phyloP scores from a whole-genome alignment of 2,797 vertebrate species.

The Hoplostethus atlanticus region DNA sequence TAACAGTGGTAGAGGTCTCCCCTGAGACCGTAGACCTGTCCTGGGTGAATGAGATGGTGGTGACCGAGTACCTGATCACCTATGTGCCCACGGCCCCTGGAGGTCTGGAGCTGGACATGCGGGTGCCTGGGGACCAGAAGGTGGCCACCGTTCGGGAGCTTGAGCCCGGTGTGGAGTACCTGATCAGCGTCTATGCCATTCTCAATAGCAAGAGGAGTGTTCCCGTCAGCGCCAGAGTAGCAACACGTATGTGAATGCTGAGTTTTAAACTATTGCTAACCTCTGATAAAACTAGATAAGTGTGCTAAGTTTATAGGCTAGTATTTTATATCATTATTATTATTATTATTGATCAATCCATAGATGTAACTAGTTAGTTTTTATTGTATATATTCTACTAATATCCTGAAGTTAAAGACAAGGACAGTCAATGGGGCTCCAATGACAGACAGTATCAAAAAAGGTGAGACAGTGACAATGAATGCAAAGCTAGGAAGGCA shows the following conservation, averaged over 20 bases:
- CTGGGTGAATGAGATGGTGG: conserved; percentile 95
- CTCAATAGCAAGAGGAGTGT: conserved; percentile 95
- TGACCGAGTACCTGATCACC: conserved; percentile 91
- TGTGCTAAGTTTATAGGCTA: too few species aligned
- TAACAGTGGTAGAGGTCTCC: conserved; percentile 90
- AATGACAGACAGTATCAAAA: too few species aligned
- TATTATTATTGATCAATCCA: too few species aligned
- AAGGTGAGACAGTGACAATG: too few species aligned
- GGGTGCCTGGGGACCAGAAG: conserved; percentile 91
- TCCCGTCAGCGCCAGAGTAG: conserved; percentile 94
- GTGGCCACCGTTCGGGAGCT: conserved; percentile 90
- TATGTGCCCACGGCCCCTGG: conserved; percentile 91
- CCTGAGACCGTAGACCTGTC: conserved; percentile 93
- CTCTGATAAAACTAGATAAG: too few species aligned
- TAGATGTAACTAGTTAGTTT: too few species aligned
- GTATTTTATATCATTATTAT: too few species aligned
- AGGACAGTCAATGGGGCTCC: too few species aligned
- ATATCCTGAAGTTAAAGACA: too few species aligned
- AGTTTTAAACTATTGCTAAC: neutral
- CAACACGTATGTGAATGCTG: conserved; percentile 88
- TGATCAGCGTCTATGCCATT: conserved; percentile 96
- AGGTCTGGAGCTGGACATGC: conserved; percentile 93
- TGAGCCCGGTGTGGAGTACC: conserved; percentile 96
- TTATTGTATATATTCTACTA: too few species aligned
- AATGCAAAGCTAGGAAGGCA: too few species aligned